Conservation (phyloP, 2,113 vertebrate genomes). For the Chroicocephalus ridibundus region DNA sequence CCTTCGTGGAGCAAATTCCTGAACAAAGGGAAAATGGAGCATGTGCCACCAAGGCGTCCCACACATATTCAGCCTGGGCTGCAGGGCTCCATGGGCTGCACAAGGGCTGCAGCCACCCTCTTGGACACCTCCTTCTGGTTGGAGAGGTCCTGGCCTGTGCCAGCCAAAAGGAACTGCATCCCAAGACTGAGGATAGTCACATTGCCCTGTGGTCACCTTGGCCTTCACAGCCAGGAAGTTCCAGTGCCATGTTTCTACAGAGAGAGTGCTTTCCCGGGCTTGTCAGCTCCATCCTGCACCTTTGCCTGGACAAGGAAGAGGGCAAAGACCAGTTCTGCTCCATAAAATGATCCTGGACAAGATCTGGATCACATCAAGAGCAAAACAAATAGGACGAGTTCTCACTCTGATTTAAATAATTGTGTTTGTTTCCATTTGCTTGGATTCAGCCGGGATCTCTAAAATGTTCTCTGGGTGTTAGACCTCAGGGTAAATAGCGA, state of each 20-base stretch:
- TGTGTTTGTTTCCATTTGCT: not conserved
- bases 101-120: not conserved
- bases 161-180: not conserved
- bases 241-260: not conserved
- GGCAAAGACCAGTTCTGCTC: not conserved
- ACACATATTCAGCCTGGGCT: not conserved
- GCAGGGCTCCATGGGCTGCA: accelerated
- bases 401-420: not conserved
- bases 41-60: accelerated
- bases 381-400: not conserved
- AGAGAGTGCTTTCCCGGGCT: not conserved
- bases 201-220: accelerated
- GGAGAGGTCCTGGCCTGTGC: not conserved
- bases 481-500: not conserved
- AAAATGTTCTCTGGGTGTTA: not conserved
- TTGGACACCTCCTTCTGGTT: not conserved
- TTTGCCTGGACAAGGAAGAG: not conserved
- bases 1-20: not conserved
- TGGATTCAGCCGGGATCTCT: not conserved
- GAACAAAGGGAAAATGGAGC: not conserved
- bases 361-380: not conserved
- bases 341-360: not conserved
- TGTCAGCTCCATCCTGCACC: not conserved
- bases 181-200: not conserved
- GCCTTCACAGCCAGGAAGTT: not conserved